These are phyloP conservation scores for Psylliodes chrysocephalus DNA, from an alignment of 2,888 invertebrate species.

Conservation along the genomic window DNA sequence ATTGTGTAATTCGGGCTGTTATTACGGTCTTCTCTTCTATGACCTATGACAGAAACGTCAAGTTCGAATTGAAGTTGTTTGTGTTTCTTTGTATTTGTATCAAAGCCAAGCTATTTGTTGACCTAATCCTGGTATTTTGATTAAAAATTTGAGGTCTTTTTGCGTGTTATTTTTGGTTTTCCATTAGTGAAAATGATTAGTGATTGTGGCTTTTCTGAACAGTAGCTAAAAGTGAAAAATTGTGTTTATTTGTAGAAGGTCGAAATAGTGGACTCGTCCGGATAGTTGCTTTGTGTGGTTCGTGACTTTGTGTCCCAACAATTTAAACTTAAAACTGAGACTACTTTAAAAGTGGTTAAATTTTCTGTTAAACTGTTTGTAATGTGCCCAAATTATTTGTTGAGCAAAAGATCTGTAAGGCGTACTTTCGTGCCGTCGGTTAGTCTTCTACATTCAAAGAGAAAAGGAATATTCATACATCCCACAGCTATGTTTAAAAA, in stretches of 20 bases:
- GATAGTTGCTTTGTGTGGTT: conserved; percentile 32
- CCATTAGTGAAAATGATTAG: conserved; percentile 52
- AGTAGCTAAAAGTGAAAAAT: conserved; percentile 38
- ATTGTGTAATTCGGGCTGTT: conserved; percentile 6
- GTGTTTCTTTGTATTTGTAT: conserved; percentile 23
- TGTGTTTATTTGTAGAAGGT: conserved; percentile 13
- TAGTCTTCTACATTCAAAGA: conserved; percentile 80
- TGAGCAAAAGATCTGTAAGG: conserved; percentile 64
- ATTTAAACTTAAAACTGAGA: conserved; percentile 16
- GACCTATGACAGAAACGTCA: conserved; percentile 26
- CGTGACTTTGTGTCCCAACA: conserved; percentile 12
- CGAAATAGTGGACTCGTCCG: conserved; percentile 62
- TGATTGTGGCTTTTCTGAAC: conserved; percentile 57
- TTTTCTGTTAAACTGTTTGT: conserved; percentile 61
- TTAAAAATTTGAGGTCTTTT: conserved; percentile 3
- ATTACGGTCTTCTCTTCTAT: no score
- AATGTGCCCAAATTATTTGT: conserved; percentile 74
- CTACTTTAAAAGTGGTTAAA: conserved; percentile 14
- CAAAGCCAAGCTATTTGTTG: conserved; percentile 12
- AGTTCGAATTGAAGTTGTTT: conserved; percentile 23
- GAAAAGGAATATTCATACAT: conserved; percentile 91
- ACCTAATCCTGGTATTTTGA: background rate
- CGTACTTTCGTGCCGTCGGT: conserved; percentile 70
- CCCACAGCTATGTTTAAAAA: conserved; percentile 89
- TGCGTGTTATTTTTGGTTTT: background rate